Evolutionary conservation across 2,113 vertebrate species (phyloP).

Genomic region (Ictidomys tridecemlineatus): DNA sequence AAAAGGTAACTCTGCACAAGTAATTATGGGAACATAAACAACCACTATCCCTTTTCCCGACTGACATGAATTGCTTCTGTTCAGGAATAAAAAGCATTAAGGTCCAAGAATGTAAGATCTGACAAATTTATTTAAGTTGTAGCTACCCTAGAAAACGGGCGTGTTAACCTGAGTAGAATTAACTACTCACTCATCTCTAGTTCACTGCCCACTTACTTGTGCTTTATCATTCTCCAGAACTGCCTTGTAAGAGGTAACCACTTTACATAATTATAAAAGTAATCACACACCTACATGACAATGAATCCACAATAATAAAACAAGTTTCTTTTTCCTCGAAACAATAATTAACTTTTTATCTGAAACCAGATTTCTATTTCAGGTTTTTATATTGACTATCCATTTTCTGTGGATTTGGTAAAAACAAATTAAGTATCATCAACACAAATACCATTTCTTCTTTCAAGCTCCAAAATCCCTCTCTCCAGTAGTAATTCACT

Average conservation of each 20-base stretch:
- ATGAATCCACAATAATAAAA: slow-evolving; percentile 50
- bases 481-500: background rate
- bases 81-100: background rate
- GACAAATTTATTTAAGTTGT: slow-evolving; percentile 39
- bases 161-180: slow-evolving; percentile 16
- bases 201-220: background rate
- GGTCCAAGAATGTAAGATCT: slow-evolving; percentile 17
- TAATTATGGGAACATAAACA: slow-evolving; percentile 24
- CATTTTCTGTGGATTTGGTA: slow-evolving; percentile 7
- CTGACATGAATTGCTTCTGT: background rate
- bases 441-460: background rate
- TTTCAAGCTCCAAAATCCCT: background rate
- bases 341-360: slow-evolving; percentile 62
- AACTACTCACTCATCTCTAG: background rate
- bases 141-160: slow-evolving; percentile 12
- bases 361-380: slow-evolving; percentile 46
- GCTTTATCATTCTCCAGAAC: slow-evolving; percentile 54
- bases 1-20: slow-evolving; percentile 9
- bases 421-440: slow-evolving; percentile 47
- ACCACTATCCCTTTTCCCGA: background rate
- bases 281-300: slow-evolving; percentile 1
- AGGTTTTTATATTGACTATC: slow-evolving; percentile 51
- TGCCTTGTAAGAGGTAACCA: background rate
- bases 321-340: slow-evolving; percentile 18
- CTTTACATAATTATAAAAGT: slow-evolving; percentile 53